A percentile compares a stretch with the other conserved stretches of the same genome.
These are phyloP conservation scores for Cacoxenus indagator DNA, from an alignment of 2,888 invertebrate genomes.

Conservation along the genomic window DNA sequence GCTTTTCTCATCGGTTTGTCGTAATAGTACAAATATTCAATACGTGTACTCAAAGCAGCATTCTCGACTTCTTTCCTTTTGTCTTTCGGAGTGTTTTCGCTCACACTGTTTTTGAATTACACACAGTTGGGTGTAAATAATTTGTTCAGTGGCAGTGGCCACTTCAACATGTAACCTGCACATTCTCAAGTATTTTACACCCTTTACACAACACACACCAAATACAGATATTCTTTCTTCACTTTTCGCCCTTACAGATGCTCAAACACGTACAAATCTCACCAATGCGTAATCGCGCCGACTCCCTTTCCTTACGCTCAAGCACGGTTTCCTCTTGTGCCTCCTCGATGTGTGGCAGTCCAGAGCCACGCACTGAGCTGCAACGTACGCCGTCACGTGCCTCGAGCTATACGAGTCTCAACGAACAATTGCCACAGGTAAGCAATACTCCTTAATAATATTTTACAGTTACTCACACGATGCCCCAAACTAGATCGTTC, in stretches of 20 bases:
- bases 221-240: constrained; percentile 9
- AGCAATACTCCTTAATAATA: background rate
- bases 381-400: constrained; percentile 77
- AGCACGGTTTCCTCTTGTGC: constrained; percentile 75
- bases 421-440: constrained; percentile 74
- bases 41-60: no score
- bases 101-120: no score
- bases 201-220: background rate
- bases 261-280: constrained; percentile 93
- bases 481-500: no score
- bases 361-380: constrained; percentile 73
- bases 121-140: no score
- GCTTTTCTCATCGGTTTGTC: no score
- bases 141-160: no score
- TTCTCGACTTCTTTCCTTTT: no score
- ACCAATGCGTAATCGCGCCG: constrained; percentile 86
- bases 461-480: background rate
- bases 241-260: constrained; percentile 75
- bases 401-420: constrained; percentile 77
- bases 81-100: no score
- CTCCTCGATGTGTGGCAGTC: constrained; percentile 77
- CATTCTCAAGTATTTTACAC: background rate
- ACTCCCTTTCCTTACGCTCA: constrained; percentile 83
- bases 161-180: background rate
- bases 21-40: no score